Conservation (phyloP, 92 coral and sea anemone genomes). For the Bergia sp. region DNA sequence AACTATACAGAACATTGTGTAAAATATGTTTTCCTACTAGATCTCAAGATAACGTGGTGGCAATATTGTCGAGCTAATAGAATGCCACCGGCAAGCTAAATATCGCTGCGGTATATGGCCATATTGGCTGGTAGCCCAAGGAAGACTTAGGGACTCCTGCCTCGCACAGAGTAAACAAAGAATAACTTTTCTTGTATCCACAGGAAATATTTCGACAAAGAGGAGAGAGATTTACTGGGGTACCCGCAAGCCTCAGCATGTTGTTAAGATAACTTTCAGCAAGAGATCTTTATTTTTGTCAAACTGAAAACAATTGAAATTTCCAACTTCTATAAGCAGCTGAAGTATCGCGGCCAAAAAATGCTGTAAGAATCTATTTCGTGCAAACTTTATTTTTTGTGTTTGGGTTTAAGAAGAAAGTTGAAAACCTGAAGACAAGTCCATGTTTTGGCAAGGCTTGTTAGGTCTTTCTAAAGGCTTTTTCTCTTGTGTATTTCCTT, state of each 20-base stretch:
- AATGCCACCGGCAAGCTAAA: constrained; percentile 12
- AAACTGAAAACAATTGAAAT: background rate
- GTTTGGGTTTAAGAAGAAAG: background rate
- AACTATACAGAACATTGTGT: constrained; percentile 2
- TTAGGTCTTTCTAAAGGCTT: background rate
- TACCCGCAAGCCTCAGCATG: constrained; percentile 36
- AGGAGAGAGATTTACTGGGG: constrained; percentile 14
- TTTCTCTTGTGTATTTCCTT: background rate
- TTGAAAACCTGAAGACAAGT: background rate
- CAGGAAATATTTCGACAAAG: constrained; percentile 36
- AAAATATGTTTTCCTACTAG: background rate
- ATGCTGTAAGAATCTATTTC: constrained; percentile 1
- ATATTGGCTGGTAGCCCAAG: background rate
- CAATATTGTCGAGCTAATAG: constrained; percentile 2
- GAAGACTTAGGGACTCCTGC: constrained; percentile 8
- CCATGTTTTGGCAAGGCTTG: background rate
- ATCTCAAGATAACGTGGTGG: background rate
- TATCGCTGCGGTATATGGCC: constrained; percentile 1
- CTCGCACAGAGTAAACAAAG: background rate
- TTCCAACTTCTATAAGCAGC: background rate
- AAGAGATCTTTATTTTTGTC: constrained; percentile 10
- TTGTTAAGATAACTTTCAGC: constrained; percentile 25
- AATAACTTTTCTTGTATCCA: background rate
- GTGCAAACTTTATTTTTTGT: background rate
- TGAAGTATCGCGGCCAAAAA: background rate